Conservation (phyloP, 2,113 vertebrate genomes). For the Lycaon pictus region DNA sequence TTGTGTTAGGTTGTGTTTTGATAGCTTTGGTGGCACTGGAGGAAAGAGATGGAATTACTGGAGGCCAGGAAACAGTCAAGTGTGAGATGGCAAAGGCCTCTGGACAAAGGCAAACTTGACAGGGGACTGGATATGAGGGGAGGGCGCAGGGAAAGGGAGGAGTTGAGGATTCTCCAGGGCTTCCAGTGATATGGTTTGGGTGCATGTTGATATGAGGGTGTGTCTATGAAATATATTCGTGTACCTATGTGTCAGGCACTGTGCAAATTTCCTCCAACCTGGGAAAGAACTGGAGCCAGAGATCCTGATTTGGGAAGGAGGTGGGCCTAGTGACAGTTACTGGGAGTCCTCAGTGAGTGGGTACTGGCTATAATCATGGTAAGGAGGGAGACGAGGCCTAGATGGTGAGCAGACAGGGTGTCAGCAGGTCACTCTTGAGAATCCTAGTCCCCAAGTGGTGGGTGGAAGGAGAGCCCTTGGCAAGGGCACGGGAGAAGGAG, state of each 20-base stretch:
- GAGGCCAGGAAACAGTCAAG: not conserved
- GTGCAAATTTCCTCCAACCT: not conserved
- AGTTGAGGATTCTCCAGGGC: not conserved
- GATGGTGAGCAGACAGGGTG: not conserved
- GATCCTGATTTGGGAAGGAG: not conserved
- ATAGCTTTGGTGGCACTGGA: not conserved
- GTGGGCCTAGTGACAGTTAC: not conserved
- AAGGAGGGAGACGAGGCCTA: not conserved
- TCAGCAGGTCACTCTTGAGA: not conserved
- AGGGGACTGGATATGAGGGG: not conserved
- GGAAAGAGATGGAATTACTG: not conserved
- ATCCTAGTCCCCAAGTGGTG: not conserved
- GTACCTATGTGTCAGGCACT: not conserved
- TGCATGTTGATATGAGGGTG: not conserved
- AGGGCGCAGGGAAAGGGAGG: accelerated
- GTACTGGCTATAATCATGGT: not conserved
- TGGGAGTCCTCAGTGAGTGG: not conserved
- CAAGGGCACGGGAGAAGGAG: not conserved
- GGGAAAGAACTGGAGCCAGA: not conserved
- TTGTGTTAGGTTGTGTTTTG: not conserved
- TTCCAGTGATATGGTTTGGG: not conserved
- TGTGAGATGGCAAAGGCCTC: not conserved
- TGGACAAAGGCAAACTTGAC: not conserved
- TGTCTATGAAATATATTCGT: not conserved
- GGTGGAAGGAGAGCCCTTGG: not conserved